A percentile compares a stretch with the other conserved stretches of the same genome.
These are phyloP conservation scores for Leptinotarsa rubiginosa DNA, from an alignment of 2,888 invertebrate genomes.

Conservation along the genomic window DNA sequence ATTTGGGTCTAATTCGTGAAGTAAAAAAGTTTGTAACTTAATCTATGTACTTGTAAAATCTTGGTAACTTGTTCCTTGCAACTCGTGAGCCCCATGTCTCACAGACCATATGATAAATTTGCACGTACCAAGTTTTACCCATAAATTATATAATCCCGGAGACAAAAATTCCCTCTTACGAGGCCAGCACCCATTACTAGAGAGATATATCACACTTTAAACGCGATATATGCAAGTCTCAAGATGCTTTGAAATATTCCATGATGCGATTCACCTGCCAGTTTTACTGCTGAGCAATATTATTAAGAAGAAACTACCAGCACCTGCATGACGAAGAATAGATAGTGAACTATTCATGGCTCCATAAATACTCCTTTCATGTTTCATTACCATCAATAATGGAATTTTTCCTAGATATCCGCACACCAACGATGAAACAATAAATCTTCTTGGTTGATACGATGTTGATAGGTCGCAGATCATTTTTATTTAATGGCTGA, in stretches of 20 bases:
- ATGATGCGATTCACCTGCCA: conserved; percentile 12
- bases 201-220: conserved; percentile 8
- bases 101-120: conserved; percentile 1
- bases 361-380: conserved; percentile 25
- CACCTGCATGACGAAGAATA: conserved; percentile 21
- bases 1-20: too few relatives aligned
- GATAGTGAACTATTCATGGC: conserved; percentile 8
- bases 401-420: conserved; percentile 5
- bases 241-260: neutral
- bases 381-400: conserved; percentile 24
- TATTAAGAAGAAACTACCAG: conserved; percentile 9
- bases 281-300: neutral
- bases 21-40: too few relatives aligned
- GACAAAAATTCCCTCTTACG: neutral
- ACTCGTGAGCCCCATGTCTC: neutral
- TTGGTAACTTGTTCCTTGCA: too few relatives aligned
- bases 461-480: conserved; percentile 9
- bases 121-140: neutral
- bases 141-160: neutral
- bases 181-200: neutral
- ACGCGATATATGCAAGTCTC: conserved; percentile 6
- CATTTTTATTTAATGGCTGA: conserved; percentile 4
- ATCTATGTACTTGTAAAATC: too few relatives aligned
- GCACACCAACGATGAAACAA: conserved; percentile 18
- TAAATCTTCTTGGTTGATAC: conserved; percentile 7